Conservation (phyloP, 2,113 vertebrate species). For the Sisor rabdophorus region DNA sequence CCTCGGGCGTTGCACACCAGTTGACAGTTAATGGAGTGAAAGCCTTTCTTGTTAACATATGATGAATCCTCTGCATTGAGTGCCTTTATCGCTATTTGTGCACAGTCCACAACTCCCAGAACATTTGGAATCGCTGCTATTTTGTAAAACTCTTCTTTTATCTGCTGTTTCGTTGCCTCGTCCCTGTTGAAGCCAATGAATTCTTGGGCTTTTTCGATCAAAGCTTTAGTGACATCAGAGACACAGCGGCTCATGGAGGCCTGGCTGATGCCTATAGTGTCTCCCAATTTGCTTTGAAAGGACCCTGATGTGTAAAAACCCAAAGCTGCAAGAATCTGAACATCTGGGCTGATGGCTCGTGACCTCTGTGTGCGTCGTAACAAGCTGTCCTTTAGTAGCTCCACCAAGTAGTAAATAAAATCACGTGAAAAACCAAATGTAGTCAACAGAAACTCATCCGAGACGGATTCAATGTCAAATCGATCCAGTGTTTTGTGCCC, state of each 20-base stretch:
- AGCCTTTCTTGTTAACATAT: constrained; percentile 87
- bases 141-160: constrained; percentile 83
- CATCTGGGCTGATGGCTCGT: constrained; percentile 92
- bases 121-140: constrained; percentile 87
- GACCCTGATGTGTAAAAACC: constrained; percentile 96
- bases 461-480: constrained; percentile 86
- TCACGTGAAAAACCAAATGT: constrained; percentile 89
- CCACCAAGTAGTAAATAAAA: constrained; percentile 90
- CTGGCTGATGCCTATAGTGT: constrained; percentile 94
- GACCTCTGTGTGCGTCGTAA: constrained; percentile 88
- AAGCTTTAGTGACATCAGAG: constrained; percentile 86
- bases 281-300: constrained; percentile 95
- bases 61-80: constrained; percentile 90
- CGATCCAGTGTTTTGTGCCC: constrained; percentile 90
- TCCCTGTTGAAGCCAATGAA: constrained; percentile 82
- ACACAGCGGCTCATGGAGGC: constrained; percentile 97
- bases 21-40: constrained; percentile 91
- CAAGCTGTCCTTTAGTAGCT: constrained; percentile 78
- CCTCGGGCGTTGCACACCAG: constrained; percentile 87
- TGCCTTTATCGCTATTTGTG: constrained; percentile 90
- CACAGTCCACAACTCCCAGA: constrained; percentile 85
- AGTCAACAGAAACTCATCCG: constrained; percentile 81
- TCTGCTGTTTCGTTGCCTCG: constrained; percentile 69
- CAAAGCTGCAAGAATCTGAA: constrained; percentile 90
- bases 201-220: constrained; percentile 85